phyloP scores from a whole-genome alignment of 92 coral and sea anemone species.

The Heliopora coerulea region DNA sequence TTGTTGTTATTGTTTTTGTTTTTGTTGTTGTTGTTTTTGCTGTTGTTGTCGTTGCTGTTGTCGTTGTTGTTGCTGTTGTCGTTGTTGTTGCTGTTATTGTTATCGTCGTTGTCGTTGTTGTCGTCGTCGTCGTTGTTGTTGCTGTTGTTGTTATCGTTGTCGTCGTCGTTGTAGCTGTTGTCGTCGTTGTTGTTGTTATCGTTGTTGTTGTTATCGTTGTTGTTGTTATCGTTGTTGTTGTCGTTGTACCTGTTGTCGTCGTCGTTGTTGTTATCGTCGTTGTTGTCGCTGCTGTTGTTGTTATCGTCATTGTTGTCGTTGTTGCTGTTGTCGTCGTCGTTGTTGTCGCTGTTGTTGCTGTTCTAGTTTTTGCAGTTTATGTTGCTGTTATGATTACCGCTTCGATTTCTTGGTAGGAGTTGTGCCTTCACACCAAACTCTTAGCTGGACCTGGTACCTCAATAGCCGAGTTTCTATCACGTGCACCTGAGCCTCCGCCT shows the following conservation, averaged over 20 bases:
- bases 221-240: too few species aligned
- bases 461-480: slow-evolving; percentile 85
- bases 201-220: too few species aligned
- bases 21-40: too few species aligned
- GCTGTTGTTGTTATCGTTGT: too few species aligned
- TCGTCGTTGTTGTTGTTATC: too few species aligned
- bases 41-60: too few species aligned
- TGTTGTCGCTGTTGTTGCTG: background rate
- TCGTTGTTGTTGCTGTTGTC: background rate
- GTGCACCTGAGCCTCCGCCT: slow-evolving; percentile 95
- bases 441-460: slow-evolving; percentile 81
- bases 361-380: background rate
- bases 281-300: too few species aligned
- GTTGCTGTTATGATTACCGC: background rate
- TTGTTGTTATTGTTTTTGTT: too few species aligned
- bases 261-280: too few species aligned
- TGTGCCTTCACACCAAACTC: slow-evolving; percentile 90
- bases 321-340: background rate
- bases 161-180: too few species aligned
- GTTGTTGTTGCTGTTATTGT: background rate
- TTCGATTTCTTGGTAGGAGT: slow-evolving; percentile 55
- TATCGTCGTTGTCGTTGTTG: background rate
- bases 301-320: background rate
- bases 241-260: too few species aligned
- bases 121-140: background rate